Evolutionary conservation across 1,140 invertebrate species (phyloP).

Genomic region (Camponotus pennsylvanicus): DNA sequence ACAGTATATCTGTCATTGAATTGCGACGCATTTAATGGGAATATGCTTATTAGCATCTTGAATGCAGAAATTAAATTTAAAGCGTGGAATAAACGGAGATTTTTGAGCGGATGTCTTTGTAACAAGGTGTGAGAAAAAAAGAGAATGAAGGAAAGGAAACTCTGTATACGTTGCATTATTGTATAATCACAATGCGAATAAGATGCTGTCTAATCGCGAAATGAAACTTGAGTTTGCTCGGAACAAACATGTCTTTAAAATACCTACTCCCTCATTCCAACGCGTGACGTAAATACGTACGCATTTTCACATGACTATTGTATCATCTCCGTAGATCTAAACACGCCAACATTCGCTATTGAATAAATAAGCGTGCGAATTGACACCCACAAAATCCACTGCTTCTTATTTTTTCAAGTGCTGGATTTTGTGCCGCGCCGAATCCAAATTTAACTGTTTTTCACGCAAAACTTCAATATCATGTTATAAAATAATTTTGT

Average conservation of each 20-base stretch:
- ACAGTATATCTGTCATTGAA: neutral
- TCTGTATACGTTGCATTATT: neutral
- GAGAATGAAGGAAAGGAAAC: neutral
- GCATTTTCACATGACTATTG: neutral
- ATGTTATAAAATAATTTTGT: conserved; percentile 1
- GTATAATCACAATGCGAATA: conserved; percentile 8
- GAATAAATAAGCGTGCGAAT: conserved; percentile 38
- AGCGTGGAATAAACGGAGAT: neutral
- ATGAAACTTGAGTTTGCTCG: neutral
- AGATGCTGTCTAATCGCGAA: conserved; percentile 12
- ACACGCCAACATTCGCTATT: conserved; percentile 33
- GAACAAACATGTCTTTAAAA: conserved; percentile 15
- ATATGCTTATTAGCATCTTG: conserved; percentile 6
- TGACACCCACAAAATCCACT: conserved; percentile 13
- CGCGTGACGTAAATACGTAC: neutral
- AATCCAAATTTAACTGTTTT: neutral
- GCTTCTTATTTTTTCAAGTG: conserved; percentile 66
- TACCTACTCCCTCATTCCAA: neutral
- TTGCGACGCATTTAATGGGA: conserved; percentile 27
- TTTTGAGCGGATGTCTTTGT: conserved; percentile 9
- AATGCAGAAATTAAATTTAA: neutral
- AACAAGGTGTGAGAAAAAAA: neutral
- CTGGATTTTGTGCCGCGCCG: neutral
- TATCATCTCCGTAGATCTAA: conserved; percentile 27
- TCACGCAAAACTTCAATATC: conserved; percentile 6